Evolutionary conservation across 2,113 vertebrate species (phyloP).

Genomic region (Rhynchomys soricoides): DNA sequence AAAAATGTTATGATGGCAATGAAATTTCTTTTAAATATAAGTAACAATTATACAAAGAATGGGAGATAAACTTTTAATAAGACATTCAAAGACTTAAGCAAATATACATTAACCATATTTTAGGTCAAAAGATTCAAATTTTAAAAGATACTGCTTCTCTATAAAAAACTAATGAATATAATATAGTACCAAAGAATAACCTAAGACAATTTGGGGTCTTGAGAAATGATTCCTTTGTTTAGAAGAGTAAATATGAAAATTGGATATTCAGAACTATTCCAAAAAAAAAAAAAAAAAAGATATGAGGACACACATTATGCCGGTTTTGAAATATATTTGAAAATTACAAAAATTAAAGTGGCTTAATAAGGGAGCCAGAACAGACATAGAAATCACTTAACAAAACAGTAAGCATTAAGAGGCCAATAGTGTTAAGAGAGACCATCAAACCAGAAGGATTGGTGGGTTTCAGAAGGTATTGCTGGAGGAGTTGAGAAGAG

Average conservation of each 20-base stretch:
- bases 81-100: slow-evolving; percentile 3
- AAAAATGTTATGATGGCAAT: neutral
- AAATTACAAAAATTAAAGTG: neutral
- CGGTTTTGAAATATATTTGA: slow-evolving; percentile 23
- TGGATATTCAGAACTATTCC: neutral
- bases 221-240: slow-evolving; percentile 35
- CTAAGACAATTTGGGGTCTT: neutral
- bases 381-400: neutral
- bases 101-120: neutral
- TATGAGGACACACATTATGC: neutral
- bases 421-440: neutral
- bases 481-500: neutral
- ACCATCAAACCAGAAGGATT: neutral
- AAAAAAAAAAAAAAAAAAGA: neutral
- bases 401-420: neutral
- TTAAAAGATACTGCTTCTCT: slow-evolving; percentile 11
- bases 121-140: neutral
- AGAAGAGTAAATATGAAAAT: slow-evolving; percentile 19
- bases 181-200: neutral
- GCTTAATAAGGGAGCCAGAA: neutral
- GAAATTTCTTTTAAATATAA: slow-evolving; percentile 22
- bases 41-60: neutral
- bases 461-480: neutral
- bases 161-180: neutral
- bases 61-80: neutral